Evolutionary conservation across 2,888 invertebrate species (phyloP), one percentile per base, ranked within the genome.

Genomic region (Diloba caeruleocephala): DNA sequence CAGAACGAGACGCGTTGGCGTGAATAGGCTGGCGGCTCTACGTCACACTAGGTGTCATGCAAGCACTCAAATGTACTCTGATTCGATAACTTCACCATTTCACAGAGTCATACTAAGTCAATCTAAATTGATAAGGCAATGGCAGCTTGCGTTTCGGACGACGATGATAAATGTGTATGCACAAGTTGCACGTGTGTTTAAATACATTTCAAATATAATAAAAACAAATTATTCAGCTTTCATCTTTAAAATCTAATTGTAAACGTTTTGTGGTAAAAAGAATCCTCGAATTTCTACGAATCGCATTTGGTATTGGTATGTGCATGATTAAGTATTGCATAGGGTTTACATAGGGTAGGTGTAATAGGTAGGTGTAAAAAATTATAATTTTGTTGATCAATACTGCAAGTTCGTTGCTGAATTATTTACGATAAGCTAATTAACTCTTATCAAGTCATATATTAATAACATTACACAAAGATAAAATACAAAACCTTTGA

Each of bases 31-130:
- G 62, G 49, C 50, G 76, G 67, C 62, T 79, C 60, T 56, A 60
- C 67, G 72, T 66, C 71, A 72, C 49, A 72, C 49, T 42, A 59
- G 57, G 78, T 82, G 81, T 82, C 82, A 78, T 78, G 74, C 69
- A 64, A 63, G 76, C 78, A 73, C 63, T 74, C 78, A 76, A 77
- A 83, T 79, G 79, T 69, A 71, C 74, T 71, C 64, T 74, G 76
- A 84, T 85, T 86, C 79, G 75, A 84, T 85, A 87, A 85, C 85
- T 84, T 76, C 75, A 68, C 72, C 72, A 70, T 82, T 81, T 73
- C 69, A 70, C 53, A 58, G 58, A 72, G 62, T 66, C 54, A 41
- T 55, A 58, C 48, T 39, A 41, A 41, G 61, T 52, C 59, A 58
- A 53, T 66, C 42, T 56, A 51, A 62, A 62, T 71, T 61, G 61